Conservation (phyloP, 2,888 invertebrate genomes). For the Ceraclea dissimilis region DNA sequence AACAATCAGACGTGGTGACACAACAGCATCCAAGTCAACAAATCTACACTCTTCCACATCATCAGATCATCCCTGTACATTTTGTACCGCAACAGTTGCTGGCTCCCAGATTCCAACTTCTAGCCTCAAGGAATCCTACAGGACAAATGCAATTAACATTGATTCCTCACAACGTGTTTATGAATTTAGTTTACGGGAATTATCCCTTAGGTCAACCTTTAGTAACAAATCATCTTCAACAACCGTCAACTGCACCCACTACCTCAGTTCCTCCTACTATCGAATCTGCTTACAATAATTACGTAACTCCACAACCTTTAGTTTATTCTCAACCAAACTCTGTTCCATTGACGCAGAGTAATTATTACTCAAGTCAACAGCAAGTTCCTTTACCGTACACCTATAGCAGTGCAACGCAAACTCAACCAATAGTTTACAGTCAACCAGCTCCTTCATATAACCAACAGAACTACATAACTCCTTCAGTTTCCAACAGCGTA, state of each 20-base stretch:
- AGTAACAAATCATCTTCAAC: conserved; percentile 3
- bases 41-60: conserved; percentile 15
- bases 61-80: conserved; percentile 30
- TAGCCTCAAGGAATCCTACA: conserved; percentile 35
- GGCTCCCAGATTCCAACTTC: conserved; percentile 36
- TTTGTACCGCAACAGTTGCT: conserved; percentile 36
- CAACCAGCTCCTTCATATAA: conserved; percentile 35
- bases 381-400: conserved; percentile 4
- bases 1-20: conserved; percentile 35
- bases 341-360: neutral
- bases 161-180: conserved; percentile 35
- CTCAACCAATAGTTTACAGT: conserved; percentile 34
- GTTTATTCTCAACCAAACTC: conserved; percentile 5
- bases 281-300: conserved; percentile 11
- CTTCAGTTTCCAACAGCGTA: conserved; percentile 12
- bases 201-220: conserved; percentile 5
- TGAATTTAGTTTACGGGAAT: conserved; percentile 18
- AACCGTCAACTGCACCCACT: neutral
- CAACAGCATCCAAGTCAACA: conserved; percentile 14
- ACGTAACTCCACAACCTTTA: conserved; percentile 18
- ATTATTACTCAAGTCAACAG: conserved; percentile 6
- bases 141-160: conserved; percentile 39
- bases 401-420: conserved; percentile 21
- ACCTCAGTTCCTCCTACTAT: neutral
- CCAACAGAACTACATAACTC: conserved; percentile 36